phyloP scores from a whole-genome alignment of 2,797 vertebrate species.

The Miopithecus talapoin region DNA sequence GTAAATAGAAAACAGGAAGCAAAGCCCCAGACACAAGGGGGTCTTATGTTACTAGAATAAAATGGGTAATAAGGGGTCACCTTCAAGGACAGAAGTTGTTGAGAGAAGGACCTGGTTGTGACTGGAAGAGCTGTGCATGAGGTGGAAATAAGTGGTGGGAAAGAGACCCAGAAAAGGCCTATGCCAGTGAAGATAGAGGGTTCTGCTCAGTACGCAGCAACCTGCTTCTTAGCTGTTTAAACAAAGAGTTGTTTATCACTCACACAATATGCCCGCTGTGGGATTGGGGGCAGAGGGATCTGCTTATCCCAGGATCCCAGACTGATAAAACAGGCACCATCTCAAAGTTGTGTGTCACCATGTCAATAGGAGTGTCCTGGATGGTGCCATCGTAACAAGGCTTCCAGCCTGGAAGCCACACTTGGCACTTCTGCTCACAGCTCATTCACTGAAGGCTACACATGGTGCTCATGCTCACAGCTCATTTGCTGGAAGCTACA shows the following conservation, averaged over 20 bases:
- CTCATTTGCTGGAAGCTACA: background rate
- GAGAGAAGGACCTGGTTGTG: background rate
- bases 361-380: background rate
- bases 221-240: background rate
- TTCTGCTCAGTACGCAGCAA: accelerated
- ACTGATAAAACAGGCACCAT: background rate
- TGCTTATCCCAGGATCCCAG: background rate
- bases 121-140: background rate
- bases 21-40: background rate
- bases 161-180: background rate
- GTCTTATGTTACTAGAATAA: background rate
- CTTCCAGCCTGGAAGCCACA: background rate
- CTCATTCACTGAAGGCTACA: background rate
- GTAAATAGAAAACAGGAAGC: background rate
- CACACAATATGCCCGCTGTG: accelerated
- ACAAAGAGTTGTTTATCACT: background rate
- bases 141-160: background rate
- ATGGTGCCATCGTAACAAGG: background rate
- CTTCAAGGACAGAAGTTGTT: background rate
- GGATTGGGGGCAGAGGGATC: accelerated
- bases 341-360: background rate
- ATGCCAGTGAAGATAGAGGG: accelerated
- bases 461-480: background rate
- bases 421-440: background rate
- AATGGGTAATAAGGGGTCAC: background rate